phyloP scores from a whole-genome alignment of 2,888 invertebrate species.

The Chloromyia formosa region DNA sequence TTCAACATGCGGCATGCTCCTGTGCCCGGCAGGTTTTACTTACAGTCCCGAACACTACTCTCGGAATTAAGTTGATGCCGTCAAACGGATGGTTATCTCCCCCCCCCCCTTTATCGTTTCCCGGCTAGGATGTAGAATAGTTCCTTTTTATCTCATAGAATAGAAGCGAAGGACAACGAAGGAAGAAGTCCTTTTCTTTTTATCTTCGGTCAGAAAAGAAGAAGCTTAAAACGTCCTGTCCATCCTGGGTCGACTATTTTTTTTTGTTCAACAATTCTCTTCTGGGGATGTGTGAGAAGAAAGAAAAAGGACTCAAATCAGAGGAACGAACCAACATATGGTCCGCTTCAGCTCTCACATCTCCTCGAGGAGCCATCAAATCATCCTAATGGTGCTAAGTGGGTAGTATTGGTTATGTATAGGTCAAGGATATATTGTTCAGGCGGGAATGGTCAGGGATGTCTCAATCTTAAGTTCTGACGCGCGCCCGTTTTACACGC shows the following conservation, averaged over 20 bases:
- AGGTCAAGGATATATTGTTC: constrained; percentile 36
- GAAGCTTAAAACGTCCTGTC: not conserved
- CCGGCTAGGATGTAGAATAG: not conserved
- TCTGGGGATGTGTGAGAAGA: not conserved
- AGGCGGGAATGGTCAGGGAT: not conserved
- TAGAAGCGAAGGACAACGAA: not conserved
- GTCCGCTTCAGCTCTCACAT: not conserved
- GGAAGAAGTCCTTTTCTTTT: too few relatives aligned
- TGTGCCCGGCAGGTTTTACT: too few relatives aligned
- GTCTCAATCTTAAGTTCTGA: constrained; percentile 12
- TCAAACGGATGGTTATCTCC: too few relatives aligned
- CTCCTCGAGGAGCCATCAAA: constrained; percentile 29
- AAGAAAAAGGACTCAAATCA: not conserved
- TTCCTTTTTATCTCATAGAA: not conserved
- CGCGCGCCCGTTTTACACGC: constrained; percentile 1
- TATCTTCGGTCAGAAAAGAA: not conserved
- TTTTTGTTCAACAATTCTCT: not conserved
- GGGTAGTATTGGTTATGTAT: constrained; percentile 38
- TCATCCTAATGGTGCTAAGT: constrained; percentile 40
- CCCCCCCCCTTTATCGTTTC: too few relatives aligned
- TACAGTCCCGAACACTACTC: too few relatives aligned
- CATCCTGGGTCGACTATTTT: not conserved
- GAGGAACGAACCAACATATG: too few relatives aligned
- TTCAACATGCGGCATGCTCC: not conserved
- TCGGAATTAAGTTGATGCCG: too few relatives aligned